These are phyloP conservation scores for Bombus sylvicola DNA, from an alignment of 1,140 invertebrate species.

Conservation along the genomic window DNA sequence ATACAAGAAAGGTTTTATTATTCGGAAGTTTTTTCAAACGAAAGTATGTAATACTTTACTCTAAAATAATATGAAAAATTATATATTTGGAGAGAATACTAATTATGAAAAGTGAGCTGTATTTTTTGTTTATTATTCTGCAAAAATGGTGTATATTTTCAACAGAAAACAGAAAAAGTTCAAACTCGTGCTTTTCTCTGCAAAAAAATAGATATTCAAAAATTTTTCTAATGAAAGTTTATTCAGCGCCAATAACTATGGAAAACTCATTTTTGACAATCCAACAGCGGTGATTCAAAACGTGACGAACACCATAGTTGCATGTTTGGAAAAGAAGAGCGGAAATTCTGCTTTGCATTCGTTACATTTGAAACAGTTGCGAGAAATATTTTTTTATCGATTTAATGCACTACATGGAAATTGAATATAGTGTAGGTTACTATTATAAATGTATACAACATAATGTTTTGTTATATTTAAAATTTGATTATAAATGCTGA, in stretches of 20 bases:
- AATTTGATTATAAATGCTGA: too few species aligned
- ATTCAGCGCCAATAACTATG: background rate
- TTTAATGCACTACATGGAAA: too few species aligned
- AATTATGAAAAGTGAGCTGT: too few species aligned
- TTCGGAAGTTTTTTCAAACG: background rate
- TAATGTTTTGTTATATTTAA: too few species aligned
- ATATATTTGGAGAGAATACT: background rate
- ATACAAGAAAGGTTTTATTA: background rate
- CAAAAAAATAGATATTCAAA: background rate
- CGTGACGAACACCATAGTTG: background rate
- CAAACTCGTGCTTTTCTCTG: background rate
- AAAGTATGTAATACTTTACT: background rate
- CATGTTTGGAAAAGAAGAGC: background rate
- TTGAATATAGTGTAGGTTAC: too few species aligned
- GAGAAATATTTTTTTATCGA: too few species aligned
- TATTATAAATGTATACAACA: too few species aligned
- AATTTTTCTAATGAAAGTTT: constrained; percentile 3
- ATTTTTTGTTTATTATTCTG: background rate
- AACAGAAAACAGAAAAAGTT: background rate
- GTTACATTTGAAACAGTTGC: too few species aligned
- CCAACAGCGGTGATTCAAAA: background rate
- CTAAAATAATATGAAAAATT: background rate
- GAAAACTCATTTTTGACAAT: background rate
- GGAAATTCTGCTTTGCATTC: background rate
- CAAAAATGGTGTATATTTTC: background rate